A percentile compares a stretch with the other conserved stretches of the same genome.
These are phyloP conservation scores for Erebia palarica DNA, from an alignment of 2,888 invertebrate species.

Conservation along the genomic window DNA sequence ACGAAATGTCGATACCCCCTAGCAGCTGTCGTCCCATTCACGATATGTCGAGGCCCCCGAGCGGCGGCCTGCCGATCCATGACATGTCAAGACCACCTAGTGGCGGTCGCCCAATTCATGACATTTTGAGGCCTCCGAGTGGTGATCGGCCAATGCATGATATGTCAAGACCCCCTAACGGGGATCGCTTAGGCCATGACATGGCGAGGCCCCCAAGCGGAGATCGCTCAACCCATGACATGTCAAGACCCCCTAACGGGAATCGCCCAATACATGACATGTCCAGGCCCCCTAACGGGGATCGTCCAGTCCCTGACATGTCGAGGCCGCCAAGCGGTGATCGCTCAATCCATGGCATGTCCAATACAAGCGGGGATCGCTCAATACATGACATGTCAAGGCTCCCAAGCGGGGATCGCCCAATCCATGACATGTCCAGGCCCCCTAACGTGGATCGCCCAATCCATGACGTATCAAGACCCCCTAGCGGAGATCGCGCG, in stretches of 20 bases:
- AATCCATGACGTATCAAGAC: conserved; percentile 34
- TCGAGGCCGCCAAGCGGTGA: conserved; percentile 22
- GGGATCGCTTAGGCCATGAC: conserved; percentile 15
- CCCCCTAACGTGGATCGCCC: conserved; percentile 31
- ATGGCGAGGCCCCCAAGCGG: conserved; percentile 21
- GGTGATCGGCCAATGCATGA: conserved; percentile 25
- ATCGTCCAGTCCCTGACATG: conserved; percentile 25
- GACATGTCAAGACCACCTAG: conserved; percentile 30
- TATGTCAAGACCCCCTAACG: conserved; percentile 4
- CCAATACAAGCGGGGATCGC: conserved; percentile 28
- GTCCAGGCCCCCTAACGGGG: conserved; percentile 30
- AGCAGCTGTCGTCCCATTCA: conserved; percentile 26
- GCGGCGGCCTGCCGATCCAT: conserved; percentile 29
- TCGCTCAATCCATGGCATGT: conserved; percentile 34
- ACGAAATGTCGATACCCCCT: conserved; percentile 32
- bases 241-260: conserved; percentile 20
- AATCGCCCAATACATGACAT: conserved; percentile 12
- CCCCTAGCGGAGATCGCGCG: conserved; percentile 24
- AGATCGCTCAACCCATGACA: conserved; percentile 29
- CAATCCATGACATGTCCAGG: conserved; percentile 35
- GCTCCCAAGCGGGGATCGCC: conserved; percentile 15
- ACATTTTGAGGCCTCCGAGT: conserved; percentile 24
- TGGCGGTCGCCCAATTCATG: conserved; percentile 32
- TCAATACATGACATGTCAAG: conserved; percentile 28
- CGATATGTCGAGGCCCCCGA: conserved; percentile 25